A percentile compares a stretch with the other conserved stretches of the same genome.
Evolutionary conservation across 2,888 invertebrate genomes (phyloP).

Genomic region (Criorhina ranunculi): DNA sequence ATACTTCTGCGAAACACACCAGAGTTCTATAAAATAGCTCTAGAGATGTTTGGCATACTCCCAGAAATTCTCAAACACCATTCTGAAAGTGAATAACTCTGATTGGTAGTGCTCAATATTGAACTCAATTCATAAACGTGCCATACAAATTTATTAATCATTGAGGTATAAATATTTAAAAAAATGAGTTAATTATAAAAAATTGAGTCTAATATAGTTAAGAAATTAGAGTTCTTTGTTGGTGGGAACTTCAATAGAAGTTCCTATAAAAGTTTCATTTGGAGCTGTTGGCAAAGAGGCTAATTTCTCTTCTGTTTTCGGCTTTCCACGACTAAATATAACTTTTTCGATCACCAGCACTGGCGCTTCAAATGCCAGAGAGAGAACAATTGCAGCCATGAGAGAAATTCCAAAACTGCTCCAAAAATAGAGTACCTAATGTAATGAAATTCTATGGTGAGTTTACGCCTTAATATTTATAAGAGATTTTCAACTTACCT

Average conservation of each 20-base stretch:
- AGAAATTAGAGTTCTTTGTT: conserved; percentile 4
- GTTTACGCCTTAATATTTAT: not conserved
- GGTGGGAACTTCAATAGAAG: not conserved
- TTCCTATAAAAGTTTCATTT: not conserved
- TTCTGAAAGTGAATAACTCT: too few relatives aligned
- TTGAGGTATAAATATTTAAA: not conserved
- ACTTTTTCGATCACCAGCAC: conserved; percentile 68
- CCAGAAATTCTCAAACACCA: too few relatives aligned
- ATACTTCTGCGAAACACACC: too few relatives aligned
- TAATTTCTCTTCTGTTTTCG: not conserved
- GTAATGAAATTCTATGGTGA: conserved; percentile 14
- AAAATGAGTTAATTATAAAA: not conserved
- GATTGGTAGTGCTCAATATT: too few relatives aligned
- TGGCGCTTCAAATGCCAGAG: conserved; percentile 76
- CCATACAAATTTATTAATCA: not conserved
- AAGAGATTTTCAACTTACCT: not conserved
- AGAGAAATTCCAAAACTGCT: conserved; percentile 69
- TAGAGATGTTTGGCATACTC: too few relatives aligned
- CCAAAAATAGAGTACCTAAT: conserved; percentile 69
- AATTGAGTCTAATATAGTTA: too few relatives aligned
- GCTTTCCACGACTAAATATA: conserved; percentile 21
- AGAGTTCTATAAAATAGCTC: too few relatives aligned
- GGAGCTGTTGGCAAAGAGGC: not conserved
- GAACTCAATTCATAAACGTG: too few relatives aligned
- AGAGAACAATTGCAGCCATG: conserved; percentile 51